Conservation (phyloP, 2,797 vertebrate genomes). For the Melanotaenia parkinsoni region DNA sequence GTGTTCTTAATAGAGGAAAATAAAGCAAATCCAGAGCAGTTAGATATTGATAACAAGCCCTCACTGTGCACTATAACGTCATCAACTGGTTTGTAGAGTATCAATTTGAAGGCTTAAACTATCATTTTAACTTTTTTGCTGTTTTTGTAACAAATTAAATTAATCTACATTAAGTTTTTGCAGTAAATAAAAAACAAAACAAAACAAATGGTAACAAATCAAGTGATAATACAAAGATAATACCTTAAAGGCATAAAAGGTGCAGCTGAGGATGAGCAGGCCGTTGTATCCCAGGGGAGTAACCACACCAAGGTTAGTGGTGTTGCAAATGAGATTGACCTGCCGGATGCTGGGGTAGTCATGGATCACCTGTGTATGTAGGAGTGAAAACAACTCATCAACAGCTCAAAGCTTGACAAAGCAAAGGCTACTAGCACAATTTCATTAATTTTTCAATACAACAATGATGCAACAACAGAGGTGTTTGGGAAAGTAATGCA, state of each 20-base stretch:
- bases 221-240: neutral
- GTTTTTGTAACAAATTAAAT: too few relatives aligned
- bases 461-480: neutral
- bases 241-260: constrained; percentile 97
- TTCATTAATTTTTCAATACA: neutral
- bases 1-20: neutral
- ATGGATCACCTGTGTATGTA: constrained; percentile 84
- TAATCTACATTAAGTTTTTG: neutral
- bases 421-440: neutral
- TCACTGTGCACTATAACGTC: neutral
- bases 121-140: too few relatives aligned
- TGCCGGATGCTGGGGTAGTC: constrained; percentile 96
- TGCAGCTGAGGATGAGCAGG: constrained; percentile 96
- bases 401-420: neutral
- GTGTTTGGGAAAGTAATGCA: neutral
- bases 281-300: constrained; percentile 97
- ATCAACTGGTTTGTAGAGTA: too few relatives aligned
- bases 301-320: constrained; percentile 94
- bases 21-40: neutral
- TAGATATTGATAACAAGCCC: neutral
- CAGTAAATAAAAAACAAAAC: neutral
- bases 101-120: too few relatives aligned
- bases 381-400: neutral
- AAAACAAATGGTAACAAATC: neutral
- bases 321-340: constrained; percentile 96